These are phyloP conservation scores for Heteromormyrus szaboi DNA, from an alignment of 2,797 vertebrate genomes.

Conservation along the genomic window DNA sequence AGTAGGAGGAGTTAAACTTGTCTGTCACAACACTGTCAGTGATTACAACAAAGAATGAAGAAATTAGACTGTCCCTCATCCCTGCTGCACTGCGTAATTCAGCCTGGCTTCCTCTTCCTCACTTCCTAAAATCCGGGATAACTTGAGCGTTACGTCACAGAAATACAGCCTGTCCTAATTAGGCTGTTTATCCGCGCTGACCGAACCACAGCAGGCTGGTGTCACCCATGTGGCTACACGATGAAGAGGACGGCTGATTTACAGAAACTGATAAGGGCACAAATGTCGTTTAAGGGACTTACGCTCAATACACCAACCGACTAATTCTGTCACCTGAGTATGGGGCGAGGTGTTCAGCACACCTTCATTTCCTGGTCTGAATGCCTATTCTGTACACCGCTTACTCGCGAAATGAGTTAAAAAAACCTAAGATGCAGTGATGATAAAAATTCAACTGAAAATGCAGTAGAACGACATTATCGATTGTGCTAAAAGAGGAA, in stretches of 20 bases:
- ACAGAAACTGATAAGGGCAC: not conserved
- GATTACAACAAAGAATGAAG: not conserved
- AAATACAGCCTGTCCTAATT: not conserved
- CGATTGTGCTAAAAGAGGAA: not conserved
- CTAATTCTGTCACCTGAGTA: not conserved
- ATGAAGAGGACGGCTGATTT: not conserved
- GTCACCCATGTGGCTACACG: not conserved
- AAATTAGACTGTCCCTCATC: not conserved
- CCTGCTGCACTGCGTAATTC: not conserved
- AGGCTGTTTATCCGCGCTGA: not conserved
- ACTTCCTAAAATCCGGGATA: not conserved
- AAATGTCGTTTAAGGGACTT: not conserved
- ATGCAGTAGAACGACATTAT: not conserved
- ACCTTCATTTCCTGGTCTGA: not conserved
- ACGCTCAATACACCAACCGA: not conserved
- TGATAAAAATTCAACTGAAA: not conserved
- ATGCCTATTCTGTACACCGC: not conserved
- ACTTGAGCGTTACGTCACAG: not conserved
- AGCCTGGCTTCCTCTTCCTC: not conserved
- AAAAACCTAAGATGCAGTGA: not conserved
- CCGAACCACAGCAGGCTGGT: not conserved
- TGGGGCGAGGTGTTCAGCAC: not conserved
- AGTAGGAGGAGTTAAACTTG: not conserved
- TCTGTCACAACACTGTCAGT: not conserved
- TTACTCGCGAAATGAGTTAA: not conserved